These are phyloP conservation scores for Drosophila meridiana DNA, from an alignment of 2,888 invertebrate genomes.

Conservation along the genomic window DNA sequence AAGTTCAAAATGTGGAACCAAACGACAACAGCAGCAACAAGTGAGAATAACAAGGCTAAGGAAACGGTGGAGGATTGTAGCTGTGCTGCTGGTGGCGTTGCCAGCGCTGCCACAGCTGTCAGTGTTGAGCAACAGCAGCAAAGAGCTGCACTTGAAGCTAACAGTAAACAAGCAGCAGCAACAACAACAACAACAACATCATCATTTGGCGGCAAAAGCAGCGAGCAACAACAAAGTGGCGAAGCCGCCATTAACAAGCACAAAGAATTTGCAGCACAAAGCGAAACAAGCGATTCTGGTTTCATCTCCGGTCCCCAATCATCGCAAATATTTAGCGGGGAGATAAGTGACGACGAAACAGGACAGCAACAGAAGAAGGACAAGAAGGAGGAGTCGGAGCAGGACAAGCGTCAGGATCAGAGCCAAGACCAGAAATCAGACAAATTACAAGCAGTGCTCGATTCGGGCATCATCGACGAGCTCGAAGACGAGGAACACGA, in stretches of 20 bases:
- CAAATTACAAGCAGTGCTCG: slow-evolving; percentile 46
- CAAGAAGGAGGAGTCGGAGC: slow-evolving; percentile 31
- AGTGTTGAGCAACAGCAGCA: slow-evolving; percentile 67
- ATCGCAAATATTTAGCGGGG: slow-evolving; percentile 68
- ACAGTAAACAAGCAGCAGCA: slow-evolving; percentile 61
- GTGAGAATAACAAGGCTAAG: slow-evolving; percentile 78
- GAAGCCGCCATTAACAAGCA: slow-evolving; percentile 66
- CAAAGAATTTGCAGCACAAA: slow-evolving; percentile 63
- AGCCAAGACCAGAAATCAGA: slow-evolving; percentile 32
- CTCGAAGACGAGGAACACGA: slow-evolving; percentile 36
- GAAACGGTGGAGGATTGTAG: slow-evolving; percentile 72
- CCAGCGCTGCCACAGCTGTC: slow-evolving; percentile 49
- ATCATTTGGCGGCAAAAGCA: slow-evolving; percentile 62
- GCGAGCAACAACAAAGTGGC: slow-evolving; percentile 53
- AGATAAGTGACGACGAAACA: slow-evolving; percentile 55
- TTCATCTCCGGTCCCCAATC: slow-evolving; percentile 86
- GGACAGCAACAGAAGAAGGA: slow-evolving; percentile 34
- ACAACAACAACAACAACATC: slow-evolving; percentile 61
- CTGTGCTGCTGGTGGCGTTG: slow-evolving; percentile 61
- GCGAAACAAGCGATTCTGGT: slow-evolving; percentile 85
- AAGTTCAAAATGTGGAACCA: slow-evolving; percentile 82
- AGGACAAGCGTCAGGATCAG: slow-evolving; percentile 18
- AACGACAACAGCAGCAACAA: slow-evolving; percentile 78
- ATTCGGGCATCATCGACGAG: slow-evolving; percentile 66
- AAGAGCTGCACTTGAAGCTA: slow-evolving; percentile 51